A percentile compares a stretch with the other conserved stretches of the same genome.
phyloP scores from a whole-genome alignment of 1,140 invertebrate species.

The Temnothorax nylanderi region DNA sequence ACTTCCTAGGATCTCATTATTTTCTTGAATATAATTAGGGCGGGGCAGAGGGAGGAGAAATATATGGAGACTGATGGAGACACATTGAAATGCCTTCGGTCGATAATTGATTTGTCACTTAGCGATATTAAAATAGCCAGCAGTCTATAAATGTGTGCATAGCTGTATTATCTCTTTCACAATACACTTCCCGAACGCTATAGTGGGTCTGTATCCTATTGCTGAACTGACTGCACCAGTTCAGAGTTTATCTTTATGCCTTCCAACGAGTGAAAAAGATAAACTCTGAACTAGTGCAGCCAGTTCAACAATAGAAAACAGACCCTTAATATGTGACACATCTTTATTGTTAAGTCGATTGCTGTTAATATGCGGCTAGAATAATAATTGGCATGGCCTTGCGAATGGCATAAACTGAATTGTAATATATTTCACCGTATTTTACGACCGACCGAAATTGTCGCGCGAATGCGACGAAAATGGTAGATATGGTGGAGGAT shows the following conservation, averaged over 20 bases:
- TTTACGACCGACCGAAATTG: neutral
- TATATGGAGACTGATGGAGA: neutral
- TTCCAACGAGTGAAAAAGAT: no score
- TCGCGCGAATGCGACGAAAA: neutral
- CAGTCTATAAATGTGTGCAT: neutral
- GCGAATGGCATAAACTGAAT: neutral
- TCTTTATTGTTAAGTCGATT: neutral
- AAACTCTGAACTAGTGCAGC: no score
- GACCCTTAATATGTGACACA: neutral
- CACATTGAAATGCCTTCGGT: neutral
- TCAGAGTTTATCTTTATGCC: no score
- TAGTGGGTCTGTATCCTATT: no score
- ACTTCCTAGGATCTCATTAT: neutral
- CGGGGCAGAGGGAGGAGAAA: neutral
- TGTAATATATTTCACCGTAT: neutral
- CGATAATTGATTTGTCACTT: neutral
- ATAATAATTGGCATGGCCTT: neutral
- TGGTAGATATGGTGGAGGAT: slow-evolving; percentile 29
- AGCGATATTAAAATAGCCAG: neutral
- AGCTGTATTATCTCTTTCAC: neutral
- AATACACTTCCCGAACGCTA: neutral
- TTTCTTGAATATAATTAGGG: neutral
- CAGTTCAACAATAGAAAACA: no score
- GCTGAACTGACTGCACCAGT: no score
- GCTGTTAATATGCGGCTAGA: neutral